phyloP scores from a whole-genome alignment of 2,113 vertebrate genomes.

The Seriola rivoliana region DNA sequence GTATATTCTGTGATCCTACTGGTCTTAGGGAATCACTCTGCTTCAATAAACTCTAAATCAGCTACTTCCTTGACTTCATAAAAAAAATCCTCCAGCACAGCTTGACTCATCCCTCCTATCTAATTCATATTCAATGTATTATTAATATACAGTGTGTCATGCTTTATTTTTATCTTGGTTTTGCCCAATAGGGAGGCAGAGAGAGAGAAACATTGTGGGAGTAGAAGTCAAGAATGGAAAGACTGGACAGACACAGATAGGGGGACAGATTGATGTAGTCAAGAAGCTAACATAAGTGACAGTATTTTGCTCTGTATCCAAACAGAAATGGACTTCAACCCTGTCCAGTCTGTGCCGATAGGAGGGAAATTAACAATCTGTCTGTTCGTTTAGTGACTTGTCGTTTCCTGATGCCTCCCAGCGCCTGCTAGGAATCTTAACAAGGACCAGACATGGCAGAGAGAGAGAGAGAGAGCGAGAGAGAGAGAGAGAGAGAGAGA shows the following conservation, averaged over 20 bases:
- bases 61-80: slow-evolving; percentile 32
- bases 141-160: slow-evolving; percentile 65
- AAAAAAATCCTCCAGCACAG: slow-evolving; percentile 22
- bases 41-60: slow-evolving; percentile 38
- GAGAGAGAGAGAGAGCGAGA: too few species aligned
- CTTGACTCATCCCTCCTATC: slow-evolving; percentile 55
- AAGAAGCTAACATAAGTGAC: slow-evolving; percentile 54
- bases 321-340: slow-evolving; percentile 62
- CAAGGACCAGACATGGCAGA: slow-evolving; percentile 33
- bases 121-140: slow-evolving; percentile 58
- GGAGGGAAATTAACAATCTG: slow-evolving; percentile 73
- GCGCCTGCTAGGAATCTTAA: slow-evolving; percentile 70
- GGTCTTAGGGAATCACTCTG: background rate
- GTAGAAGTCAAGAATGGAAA: slow-evolving; percentile 16
- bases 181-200: slow-evolving; percentile 13
- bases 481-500: slow-evolving; percentile 5
- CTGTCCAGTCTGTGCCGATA: slow-evolving; percentile 27
- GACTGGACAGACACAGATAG: slow-evolving; percentile 11
- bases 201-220: background rate
- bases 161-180: slow-evolving; percentile 62
- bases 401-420: slow-evolving; percentile 48
- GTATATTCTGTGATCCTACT: background rate
- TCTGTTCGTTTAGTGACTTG: slow-evolving; percentile 63
- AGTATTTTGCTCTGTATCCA: slow-evolving; percentile 42
- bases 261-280: slow-evolving; percentile 37